These are phyloP conservation scores for Clupea harengus DNA, from an alignment of 2,113 vertebrate species.

Conservation along the genomic window DNA sequence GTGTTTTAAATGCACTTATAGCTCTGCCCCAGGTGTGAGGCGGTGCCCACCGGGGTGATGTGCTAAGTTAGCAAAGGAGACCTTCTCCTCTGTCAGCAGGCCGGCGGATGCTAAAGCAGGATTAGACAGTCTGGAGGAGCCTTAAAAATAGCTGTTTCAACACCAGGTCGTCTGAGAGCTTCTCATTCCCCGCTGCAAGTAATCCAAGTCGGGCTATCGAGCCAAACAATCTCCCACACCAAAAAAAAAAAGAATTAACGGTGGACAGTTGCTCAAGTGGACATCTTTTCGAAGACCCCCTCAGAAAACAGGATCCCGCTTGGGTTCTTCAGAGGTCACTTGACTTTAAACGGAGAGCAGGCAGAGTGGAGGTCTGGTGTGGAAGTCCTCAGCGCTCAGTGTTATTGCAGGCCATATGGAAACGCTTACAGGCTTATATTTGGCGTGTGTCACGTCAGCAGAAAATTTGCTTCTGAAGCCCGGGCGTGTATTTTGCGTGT, in stretches of 20 bases:
- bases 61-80: constrained; percentile 30
- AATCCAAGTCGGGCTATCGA: not conserved
- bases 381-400: not conserved
- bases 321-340: no score
- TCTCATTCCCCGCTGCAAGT: constrained; percentile 27
- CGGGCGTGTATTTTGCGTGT: not conserved
- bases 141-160: constrained; percentile 41
- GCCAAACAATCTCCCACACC: not conserved
- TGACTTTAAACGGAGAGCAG: not conserved
- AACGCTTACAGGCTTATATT: constrained; percentile 31
- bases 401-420: constrained; percentile 27
- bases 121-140: constrained; percentile 37
- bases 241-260: not conserved
- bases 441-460: constrained; percentile 39
- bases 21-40: not conserved
- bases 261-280: not conserved
- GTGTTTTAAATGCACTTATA: not conserved
- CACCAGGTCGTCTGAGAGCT: constrained; percentile 25
- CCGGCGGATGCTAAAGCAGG: constrained; percentile 18
- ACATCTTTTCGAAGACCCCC: not conserved
- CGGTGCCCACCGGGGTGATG: constrained; percentile 13
- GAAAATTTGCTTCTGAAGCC: constrained; percentile 33
- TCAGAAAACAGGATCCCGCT: not conserved
- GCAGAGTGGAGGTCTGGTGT: not conserved
- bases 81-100: constrained; percentile 36